Percentiles rank a stretch among this genome's conserved stretches.
Conservation (phyloP, 1,140 invertebrate genomes). For the Drosophila chauvacae region DNA sequence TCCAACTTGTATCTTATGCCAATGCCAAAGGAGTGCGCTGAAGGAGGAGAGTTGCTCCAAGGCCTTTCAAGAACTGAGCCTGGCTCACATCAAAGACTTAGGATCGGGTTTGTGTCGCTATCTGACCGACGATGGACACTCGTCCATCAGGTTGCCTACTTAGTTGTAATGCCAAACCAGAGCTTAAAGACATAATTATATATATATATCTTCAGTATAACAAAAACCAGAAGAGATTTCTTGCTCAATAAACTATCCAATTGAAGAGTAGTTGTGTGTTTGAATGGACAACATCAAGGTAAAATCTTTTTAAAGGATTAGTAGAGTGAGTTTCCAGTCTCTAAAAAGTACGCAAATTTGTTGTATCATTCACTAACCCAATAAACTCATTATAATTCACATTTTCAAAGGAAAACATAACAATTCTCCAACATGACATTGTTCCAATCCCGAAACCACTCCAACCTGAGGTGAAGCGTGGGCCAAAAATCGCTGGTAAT, state of each 20-base stretch:
- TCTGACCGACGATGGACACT: background rate
- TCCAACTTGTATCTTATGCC: conserved; percentile 68
- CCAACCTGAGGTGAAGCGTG: conserved; percentile 4
- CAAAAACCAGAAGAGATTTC: background rate
- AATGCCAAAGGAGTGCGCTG: conserved; percentile 63
- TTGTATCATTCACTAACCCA: too few species aligned
- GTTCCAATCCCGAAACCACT: background rate
- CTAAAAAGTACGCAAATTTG: background rate
- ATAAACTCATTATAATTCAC: background rate
- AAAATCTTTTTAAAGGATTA: too few species aligned
- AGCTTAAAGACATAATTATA: conserved; percentile 24
- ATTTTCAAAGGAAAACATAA: background rate
- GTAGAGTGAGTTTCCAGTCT: too few species aligned
- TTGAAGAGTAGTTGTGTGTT: conserved; percentile 1
- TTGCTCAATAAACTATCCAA: conserved; percentile 31
- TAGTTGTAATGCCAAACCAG: conserved; percentile 53
- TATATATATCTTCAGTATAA: conserved; percentile 12
- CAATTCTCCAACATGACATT: background rate
- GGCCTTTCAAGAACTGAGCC: conserved; percentile 52
- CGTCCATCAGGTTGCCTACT: conserved; percentile 27
- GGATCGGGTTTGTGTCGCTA: conserved; percentile 41
- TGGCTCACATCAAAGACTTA: conserved; percentile 70
- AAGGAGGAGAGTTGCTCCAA: conserved; percentile 31
- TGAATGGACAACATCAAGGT: background rate
- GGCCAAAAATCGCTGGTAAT: conserved; percentile 15